A percentile compares a stretch with the other conserved stretches of the same genome.
phyloP scores from a whole-genome alignment of 2,113 vertebrate species.

The zebrafish (Danio rerio) region DNA sequence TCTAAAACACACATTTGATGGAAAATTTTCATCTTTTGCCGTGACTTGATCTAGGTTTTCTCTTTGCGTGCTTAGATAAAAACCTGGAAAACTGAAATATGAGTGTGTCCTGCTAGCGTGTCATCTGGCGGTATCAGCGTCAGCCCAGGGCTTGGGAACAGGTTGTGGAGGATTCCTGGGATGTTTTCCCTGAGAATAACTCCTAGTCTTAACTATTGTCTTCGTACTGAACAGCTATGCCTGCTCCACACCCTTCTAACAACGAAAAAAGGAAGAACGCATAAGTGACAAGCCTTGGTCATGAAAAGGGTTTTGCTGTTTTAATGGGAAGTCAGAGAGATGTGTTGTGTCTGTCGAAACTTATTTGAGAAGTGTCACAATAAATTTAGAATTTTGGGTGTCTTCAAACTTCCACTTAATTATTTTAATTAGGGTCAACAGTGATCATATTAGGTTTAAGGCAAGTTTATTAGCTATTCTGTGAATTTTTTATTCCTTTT shows the following conservation, averaged over 20 bases:
- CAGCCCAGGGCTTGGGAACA: conserved; percentile 68
- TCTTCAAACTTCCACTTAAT: too few species aligned
- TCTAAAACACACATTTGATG: neutral
- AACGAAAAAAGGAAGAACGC: conserved; percentile 48
- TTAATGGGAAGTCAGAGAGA: conserved; percentile 35
- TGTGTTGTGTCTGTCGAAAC: conserved; percentile 1
- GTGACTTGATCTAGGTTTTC: neutral
- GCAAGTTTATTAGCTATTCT: too few species aligned
- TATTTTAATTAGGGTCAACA: too few species aligned
- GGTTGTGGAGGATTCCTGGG: conserved; percentile 80
- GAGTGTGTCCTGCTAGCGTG: conserved; percentile 64
- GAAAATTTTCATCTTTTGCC: neutral
- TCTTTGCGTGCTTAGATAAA: conserved; percentile 17
- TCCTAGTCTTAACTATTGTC: conserved; percentile 68
- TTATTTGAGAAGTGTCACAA: conserved; percentile 23
- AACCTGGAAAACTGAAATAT: conserved; percentile 70
- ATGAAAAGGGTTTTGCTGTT: conserved; percentile 17
- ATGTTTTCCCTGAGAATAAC: conserved; percentile 76
- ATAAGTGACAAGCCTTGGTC: conserved; percentile 18
- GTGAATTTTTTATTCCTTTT: too few species aligned
- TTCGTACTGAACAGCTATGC: conserved; percentile 52
- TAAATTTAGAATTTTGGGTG: neutral
- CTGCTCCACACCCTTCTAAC: conserved; percentile 60
- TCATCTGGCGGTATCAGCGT: conserved; percentile 48
- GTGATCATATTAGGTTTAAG: too few species aligned